These are phyloP conservation scores for Pygocentrus nattereri DNA, from an alignment of 2,797 vertebrate genomes.

Conservation along the genomic window DNA sequence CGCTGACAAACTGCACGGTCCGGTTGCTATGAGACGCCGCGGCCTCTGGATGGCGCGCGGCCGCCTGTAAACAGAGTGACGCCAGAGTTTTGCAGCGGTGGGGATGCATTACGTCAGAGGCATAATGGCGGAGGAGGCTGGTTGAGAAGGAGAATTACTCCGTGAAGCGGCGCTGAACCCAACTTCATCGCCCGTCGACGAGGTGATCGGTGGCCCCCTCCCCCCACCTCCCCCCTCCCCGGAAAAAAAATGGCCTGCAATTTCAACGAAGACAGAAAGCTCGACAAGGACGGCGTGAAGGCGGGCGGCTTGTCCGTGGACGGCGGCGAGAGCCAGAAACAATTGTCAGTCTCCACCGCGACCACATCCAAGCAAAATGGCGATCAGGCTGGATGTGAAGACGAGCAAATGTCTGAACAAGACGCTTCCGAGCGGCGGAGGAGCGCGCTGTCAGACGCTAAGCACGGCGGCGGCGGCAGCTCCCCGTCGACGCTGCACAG, in stretches of 20 bases:
- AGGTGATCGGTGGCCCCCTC: slow-evolving; percentile 70
- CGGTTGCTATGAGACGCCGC: not conserved
- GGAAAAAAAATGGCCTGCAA: slow-evolving; percentile 80
- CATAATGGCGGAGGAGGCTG: slow-evolving; percentile 85
- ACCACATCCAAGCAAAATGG: slow-evolving; percentile 86
- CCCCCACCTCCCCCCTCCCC: not conserved
- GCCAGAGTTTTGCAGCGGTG: slow-evolving; percentile 81
- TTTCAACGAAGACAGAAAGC: slow-evolving; percentile 73
- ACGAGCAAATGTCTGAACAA: slow-evolving; percentile 80
- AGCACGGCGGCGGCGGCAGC: slow-evolving; percentile 69
- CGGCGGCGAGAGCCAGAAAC: slow-evolving; percentile 74
- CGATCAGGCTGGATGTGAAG: slow-evolving; percentile 84
- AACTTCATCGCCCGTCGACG: slow-evolving; percentile 68
- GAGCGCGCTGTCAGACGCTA: slow-evolving; percentile 68
- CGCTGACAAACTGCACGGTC: too few relatives aligned
- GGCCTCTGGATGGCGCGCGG: slow-evolving; percentile 73
- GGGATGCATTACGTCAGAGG: slow-evolving; percentile 85
- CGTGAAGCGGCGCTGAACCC: slow-evolving; percentile 75
- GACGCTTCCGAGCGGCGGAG: slow-evolving; percentile 80
- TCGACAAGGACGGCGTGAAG: slow-evolving; percentile 69
- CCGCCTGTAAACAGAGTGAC: slow-evolving; percentile 81
- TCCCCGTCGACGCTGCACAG: slow-evolving; percentile 72
- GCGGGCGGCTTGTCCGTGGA: slow-evolving; percentile 64
- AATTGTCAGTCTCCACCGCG: slow-evolving; percentile 78
- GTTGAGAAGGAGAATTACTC: slow-evolving; percentile 79